These are phyloP conservation scores for Nomada ferruginata DNA, from an alignment of 2,888 invertebrate genomes.

Conservation along the genomic window DNA sequence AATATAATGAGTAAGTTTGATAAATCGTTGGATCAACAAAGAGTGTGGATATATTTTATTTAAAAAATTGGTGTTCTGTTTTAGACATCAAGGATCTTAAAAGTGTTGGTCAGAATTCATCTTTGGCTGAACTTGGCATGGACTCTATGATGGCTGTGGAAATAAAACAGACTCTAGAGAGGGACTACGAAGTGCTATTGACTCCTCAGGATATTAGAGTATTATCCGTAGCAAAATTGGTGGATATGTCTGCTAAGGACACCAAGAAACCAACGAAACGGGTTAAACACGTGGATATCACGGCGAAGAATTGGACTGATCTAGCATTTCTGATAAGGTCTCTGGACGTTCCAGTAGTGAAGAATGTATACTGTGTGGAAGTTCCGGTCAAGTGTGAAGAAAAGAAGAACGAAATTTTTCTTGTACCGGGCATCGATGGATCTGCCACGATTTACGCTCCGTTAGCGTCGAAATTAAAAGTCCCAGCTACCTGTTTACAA, in stretches of 20 bases:
- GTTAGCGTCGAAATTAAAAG: conserved; percentile 77
- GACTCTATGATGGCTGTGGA: conserved; percentile 99
- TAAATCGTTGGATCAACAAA: neutral
- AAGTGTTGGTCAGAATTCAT: conserved; percentile 89
- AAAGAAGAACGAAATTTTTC: conserved; percentile 74
- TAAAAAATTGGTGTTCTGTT: neutral
- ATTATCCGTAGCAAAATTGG: conserved; percentile 89
- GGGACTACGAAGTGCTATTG: conserved; percentile 94
- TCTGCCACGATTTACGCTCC: conserved; percentile 77
- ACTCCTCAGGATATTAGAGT: conserved; percentile 94
- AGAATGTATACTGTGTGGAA: conserved; percentile 60
- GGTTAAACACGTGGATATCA: neutral
- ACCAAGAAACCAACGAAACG: conserved; percentile 7
- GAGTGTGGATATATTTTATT: neutral
- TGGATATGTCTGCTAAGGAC: conserved; percentile 79
- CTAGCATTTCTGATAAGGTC: conserved; percentile 46
- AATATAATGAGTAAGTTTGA: conserved; percentile 84
- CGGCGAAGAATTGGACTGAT: neutral
- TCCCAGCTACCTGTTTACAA: conserved; percentile 78
- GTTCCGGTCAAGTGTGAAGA: conserved; percentile 53
- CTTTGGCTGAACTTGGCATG: conserved; percentile 96
- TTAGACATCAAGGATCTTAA: conserved; percentile 85
- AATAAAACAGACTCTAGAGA: conserved; percentile 95
- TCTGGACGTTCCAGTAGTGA: conserved; percentile 51
- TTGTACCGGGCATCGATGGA: conserved; percentile 84